These are phyloP conservation scores for Scaptomyza reducta DNA, from an alignment of 2,888 invertebrate species.

Conservation along the genomic window DNA sequence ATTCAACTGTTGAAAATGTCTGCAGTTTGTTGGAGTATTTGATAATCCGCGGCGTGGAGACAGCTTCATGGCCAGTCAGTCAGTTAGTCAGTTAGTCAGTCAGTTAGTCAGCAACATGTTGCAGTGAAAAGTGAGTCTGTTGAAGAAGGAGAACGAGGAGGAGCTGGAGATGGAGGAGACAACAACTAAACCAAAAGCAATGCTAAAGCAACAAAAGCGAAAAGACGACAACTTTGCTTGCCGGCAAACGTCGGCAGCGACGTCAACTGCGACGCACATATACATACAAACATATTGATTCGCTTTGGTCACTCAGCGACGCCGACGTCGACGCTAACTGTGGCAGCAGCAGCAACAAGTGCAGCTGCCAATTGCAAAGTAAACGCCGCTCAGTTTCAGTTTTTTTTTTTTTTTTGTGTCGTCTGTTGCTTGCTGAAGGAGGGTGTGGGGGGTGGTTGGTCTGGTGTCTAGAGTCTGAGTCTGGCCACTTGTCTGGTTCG, in stretches of 20 bases:
- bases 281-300: conserved; percentile 61
- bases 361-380: conserved; percentile 56
- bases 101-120: conserved; percentile 61
- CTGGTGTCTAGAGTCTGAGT: conserved; percentile 36
- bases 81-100: conserved; percentile 41
- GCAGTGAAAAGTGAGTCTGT: conserved; percentile 73
- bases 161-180: background rate
- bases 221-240: conserved; percentile 69
- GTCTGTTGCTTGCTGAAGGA: conserved; percentile 14
- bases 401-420: conserved; percentile 9
- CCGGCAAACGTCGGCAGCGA: conserved; percentile 32
- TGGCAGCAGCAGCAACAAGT: conserved; percentile 42
- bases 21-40: conserved; percentile 42
- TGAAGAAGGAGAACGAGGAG: background rate
- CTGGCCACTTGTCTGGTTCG: conserved; percentile 65
- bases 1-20: conserved; percentile 32
- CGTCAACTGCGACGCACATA: conserved; percentile 40
- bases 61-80: conserved; percentile 41
- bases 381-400: conserved; percentile 26
- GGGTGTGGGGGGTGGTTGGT: background rate
- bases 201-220: conserved; percentile 62
- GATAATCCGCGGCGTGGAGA: conserved; percentile 46
- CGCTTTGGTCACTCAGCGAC: conserved; percentile 66
- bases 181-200: conserved; percentile 19
- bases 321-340: conserved; percentile 4